Evolutionary conservation across 2,113 vertebrate species (phyloP), one percentile per base, ranked within the genome.

Genomic region (Choloepus hoffmanni): DNA sequence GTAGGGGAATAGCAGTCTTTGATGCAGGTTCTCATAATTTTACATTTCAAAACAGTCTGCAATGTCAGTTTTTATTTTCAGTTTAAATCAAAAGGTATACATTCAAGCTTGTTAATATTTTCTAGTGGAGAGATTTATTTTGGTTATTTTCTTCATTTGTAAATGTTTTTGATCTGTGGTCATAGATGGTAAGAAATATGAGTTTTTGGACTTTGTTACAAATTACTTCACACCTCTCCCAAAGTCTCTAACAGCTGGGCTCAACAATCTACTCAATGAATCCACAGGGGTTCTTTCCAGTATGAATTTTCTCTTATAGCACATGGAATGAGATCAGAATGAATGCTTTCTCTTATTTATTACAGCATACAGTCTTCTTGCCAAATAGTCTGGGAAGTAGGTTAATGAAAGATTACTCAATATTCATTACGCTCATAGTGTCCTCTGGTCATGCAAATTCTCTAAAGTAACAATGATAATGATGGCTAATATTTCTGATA

Each of bases 381-480:
- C 48, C 40, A 91, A 90, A 81, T 36, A 92, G 76, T 68, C 24
- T 53, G 70, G 60, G 36, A 50, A 48, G 96, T 89, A 15, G 30
- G 36, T 81, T 88, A 89, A 43, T 90, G 48, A 85, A 94, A 73
- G 19, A 73, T 53, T 95, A 85, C 65, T 79, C 76, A 43, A 63
- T 74, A 87, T 76, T 95, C 63, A 79, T 60, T 78, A 78, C 1
- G 92, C 6, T 90, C 26, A 19, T 74, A 87, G 28, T 82, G 30
- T 76, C n/a, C 55, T 95, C 50, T 14, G 91, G n/a, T 93, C 60
- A 96, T 90, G 90, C 58, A 97, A 89, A 87, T 68, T 50, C 58
- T 91, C 24, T 94, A 86, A 89, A 85, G 73, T 87, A 70, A 91
- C 30, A 94, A 50, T 60, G 79, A 72, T 88, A 88, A 90, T 76